Conservation (phyloP, 2,113 vertebrate genomes). For the Thalassarche chlororhynchos region DNA sequence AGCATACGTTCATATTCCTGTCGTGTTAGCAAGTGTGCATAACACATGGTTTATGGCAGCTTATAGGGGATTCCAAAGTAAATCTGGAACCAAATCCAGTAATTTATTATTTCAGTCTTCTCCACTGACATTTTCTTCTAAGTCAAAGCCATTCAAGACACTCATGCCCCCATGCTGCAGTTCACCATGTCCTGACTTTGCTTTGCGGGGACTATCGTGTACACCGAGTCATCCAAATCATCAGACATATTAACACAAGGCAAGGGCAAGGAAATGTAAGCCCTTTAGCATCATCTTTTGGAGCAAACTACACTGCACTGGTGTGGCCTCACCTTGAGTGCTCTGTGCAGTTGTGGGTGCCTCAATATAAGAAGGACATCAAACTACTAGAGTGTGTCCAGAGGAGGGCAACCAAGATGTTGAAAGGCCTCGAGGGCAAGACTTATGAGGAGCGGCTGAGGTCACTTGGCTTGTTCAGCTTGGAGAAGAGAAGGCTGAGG, state of each 20-base stretch:
- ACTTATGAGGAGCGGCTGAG: background rate
- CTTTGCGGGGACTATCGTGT: background rate
- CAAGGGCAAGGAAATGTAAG: background rate
- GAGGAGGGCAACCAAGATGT: background rate
- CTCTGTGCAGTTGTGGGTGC: background rate
- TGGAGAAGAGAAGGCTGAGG: background rate
- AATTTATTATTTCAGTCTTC: background rate
- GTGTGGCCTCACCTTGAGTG: fast-evolving
- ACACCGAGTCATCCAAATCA: background rate
- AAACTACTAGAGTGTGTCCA: background rate
- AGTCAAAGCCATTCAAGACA: background rate
- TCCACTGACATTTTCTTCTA: background rate
- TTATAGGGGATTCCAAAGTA: background rate
- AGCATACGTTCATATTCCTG: background rate
- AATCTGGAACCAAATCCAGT: background rate
- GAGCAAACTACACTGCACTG: background rate
- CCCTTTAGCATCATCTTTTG: background rate
- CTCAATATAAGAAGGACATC: background rate
- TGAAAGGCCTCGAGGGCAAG: background rate
- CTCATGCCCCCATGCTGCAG: background rate
- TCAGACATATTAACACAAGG: background rate
- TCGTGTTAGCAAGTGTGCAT: fast-evolving
- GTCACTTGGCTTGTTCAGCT: background rate
- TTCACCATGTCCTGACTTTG: background rate
- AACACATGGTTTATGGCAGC: background rate